phyloP scores from a whole-genome alignment of 1,140 invertebrate species.

The Aphelenchoides avenae region DNA sequence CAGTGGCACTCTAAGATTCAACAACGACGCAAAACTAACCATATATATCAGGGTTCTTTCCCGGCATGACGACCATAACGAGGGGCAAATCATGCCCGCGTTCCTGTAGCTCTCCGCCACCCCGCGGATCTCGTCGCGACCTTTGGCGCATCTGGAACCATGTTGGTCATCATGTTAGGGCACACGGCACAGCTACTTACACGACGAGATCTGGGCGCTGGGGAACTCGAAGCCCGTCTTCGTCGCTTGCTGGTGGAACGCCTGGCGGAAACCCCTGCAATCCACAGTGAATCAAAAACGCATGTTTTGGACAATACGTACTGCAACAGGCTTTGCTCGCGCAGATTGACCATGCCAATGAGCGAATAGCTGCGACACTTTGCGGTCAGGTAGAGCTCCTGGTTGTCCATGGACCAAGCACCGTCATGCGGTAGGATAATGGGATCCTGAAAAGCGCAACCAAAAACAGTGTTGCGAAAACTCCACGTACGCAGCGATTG shows the following conservation, averaged over 20 bases:
- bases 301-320: conserved; percentile 62
- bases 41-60: conserved; percentile 46
- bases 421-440: conserved; percentile 96
- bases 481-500: conserved; percentile 64
- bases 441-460: conserved; percentile 68
- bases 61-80: conserved; percentile 45
- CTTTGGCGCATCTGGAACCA: conserved; percentile 34
- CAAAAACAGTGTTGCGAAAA: conserved; percentile 33
- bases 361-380: conserved; percentile 86
- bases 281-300: no score
- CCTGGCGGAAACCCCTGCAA: conserved; percentile 12
- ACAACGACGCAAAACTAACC: no score
- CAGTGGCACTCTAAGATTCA: background rate
- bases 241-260: conserved; percentile 24
- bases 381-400: conserved; percentile 96
- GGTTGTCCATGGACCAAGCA: conserved; percentile 99
- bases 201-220: conserved; percentile 51
- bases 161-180: no score
- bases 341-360: conserved; percentile 90
- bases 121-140: conserved; percentile 28
- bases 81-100: conserved; percentile 29
- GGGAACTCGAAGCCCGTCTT: conserved; percentile 43
- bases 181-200: no score
- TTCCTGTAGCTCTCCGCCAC: conserved; percentile 31
- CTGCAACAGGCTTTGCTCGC: conserved; percentile 99